These are phyloP conservation scores for Rallus limicola DNA, from an alignment of 2,113 vertebrate genomes.

Conservation along the genomic window DNA sequence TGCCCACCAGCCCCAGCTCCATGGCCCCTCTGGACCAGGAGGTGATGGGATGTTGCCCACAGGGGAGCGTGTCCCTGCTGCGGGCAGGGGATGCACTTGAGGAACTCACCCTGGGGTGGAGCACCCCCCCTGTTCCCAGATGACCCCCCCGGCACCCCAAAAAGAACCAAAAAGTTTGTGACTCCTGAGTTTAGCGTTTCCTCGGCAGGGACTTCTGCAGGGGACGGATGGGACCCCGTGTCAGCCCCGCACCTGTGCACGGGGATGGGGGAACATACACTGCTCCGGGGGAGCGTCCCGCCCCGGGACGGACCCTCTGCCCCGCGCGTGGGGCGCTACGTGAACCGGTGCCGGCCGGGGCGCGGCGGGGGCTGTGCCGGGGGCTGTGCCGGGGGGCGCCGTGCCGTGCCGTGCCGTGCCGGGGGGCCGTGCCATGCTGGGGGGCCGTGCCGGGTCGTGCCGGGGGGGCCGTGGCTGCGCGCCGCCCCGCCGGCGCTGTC, in stretches of 20 bases:
- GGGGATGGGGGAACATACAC: no score
- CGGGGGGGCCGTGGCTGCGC: neutral
- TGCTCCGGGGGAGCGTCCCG: neutral
- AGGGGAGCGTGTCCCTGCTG: neutral
- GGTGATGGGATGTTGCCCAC: neutral
- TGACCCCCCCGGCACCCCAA: no score
- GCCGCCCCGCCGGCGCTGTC: neutral
- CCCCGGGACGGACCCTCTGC: neutral
- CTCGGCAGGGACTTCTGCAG: neutral
- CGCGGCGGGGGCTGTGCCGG: neutral
- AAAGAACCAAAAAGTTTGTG: neutral
- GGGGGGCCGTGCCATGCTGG: neutral
- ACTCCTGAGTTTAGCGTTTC: neutral
- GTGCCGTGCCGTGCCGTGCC: neutral
- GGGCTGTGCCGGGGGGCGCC: neutral
- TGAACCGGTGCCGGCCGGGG: neutral
- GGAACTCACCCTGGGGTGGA: neutral
- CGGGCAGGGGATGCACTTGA: no score
- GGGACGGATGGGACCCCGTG: no score
- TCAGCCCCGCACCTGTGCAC: neutral
- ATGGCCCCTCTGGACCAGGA: neutral
- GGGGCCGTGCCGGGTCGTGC: neutral
- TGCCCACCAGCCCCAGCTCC: neutral
- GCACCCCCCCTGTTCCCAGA: rapidly evolving
- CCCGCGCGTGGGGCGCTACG: neutral